Conservation (phyloP, 2,888 invertebrate species). For the Ecliptopera silaceata region DNA sequence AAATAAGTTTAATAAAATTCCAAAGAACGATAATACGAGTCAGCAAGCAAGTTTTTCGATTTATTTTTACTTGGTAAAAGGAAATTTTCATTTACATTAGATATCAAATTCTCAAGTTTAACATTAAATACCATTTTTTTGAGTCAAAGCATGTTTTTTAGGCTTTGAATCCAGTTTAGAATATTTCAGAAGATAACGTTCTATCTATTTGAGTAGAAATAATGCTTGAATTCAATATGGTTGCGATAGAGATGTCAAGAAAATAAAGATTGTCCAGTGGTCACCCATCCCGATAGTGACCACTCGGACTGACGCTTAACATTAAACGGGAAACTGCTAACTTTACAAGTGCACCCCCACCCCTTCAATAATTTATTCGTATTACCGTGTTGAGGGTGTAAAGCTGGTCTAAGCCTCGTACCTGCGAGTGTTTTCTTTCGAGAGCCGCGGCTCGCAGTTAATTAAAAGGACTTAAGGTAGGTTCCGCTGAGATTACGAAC, state of each 20-base stretch:
- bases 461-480: constrained; percentile 68
- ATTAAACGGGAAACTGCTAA: background rate
- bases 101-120: constrained; percentile 13
- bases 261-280: no score
- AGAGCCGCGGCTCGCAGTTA: constrained; percentile 53
- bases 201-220: no score
- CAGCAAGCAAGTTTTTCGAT: constrained; percentile 25
- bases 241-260: no score
- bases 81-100: constrained; percentile 28
- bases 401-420: constrained; percentile 39
- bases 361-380: constrained; percentile 60
- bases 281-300: no score
- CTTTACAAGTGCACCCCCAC: constrained; percentile 21
- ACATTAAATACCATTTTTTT: constrained; percentile 13
- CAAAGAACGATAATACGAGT: constrained; percentile 26
- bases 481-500: constrained; percentile 50
- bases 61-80: constrained; percentile 25
- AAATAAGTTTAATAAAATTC: constrained; percentile 36
- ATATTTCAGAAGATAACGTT: background rate
- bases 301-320: no score
- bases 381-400: constrained; percentile 45
- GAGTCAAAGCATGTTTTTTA: background rate
- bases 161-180: background rate
- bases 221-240: no score
- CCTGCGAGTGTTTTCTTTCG: constrained; percentile 61